Percentiles rank a stretch among this genome's conserved stretches.
Conservation (phyloP, 2,113 vertebrate genomes). For the Candoia aspera region DNA sequence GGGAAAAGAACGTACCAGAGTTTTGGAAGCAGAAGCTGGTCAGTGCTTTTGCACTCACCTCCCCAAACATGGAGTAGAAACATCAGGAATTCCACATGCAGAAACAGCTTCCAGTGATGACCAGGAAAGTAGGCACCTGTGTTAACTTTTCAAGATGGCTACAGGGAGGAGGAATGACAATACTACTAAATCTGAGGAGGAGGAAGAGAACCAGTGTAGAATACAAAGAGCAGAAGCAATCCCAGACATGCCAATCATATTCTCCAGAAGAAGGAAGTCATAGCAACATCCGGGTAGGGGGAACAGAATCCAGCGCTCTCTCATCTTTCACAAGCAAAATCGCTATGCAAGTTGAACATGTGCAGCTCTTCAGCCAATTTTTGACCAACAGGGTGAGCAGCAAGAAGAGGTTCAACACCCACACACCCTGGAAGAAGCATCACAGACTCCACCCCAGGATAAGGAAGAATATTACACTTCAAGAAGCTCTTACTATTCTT, state of each 20-base stretch:
- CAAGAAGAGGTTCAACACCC: no score
- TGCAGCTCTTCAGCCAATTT: no score
- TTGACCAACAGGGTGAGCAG: no score
- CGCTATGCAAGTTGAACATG: no score
- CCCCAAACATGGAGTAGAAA: not conserved
- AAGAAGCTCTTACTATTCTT: no score
- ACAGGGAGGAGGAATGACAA: no score
- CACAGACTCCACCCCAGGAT: no score
- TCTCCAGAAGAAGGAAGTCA: not conserved
- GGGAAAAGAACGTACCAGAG: not conserved
- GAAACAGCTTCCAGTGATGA: not conserved
- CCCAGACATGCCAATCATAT: not conserved
- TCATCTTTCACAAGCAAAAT: no score
- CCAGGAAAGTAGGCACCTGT: not conserved
- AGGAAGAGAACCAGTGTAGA: not conserved
- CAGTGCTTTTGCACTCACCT: not conserved
- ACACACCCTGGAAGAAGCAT: no score
- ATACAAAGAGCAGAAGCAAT: not conserved
- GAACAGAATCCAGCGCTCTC: no score
- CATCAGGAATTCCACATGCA: not conserved
- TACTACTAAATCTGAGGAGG: not conserved
- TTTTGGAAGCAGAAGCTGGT: not conserved
- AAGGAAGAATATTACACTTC: no score
- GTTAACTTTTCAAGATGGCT: no score
- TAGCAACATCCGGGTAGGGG: not conserved